These are phyloP conservation scores for Plagodis dolabraria DNA, from an alignment of 2,888 invertebrate species.

Conservation along the genomic window DNA sequence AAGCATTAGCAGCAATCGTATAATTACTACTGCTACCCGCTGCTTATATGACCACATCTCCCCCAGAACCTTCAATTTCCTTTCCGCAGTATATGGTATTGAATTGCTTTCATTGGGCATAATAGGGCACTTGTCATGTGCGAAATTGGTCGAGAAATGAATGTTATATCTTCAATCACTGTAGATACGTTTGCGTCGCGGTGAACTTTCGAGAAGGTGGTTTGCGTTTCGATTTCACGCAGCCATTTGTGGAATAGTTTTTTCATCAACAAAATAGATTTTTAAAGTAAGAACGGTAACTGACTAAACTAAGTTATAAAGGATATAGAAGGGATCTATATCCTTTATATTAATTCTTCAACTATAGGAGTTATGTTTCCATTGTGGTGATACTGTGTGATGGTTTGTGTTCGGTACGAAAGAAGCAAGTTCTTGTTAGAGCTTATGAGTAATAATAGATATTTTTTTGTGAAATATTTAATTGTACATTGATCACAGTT, in stretches of 20 bases:
- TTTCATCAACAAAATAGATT: background rate
- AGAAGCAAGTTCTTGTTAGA: too few relatives aligned
- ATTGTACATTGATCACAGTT: too few relatives aligned
- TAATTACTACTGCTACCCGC: constrained; percentile 32
- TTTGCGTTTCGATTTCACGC: background rate
- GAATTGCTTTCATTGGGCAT: constrained; percentile 72
- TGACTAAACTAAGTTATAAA: background rate
- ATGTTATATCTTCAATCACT: constrained; percentile 32
- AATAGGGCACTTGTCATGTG: constrained; percentile 72
- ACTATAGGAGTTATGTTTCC: too few relatives aligned
- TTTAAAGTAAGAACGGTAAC: background rate
- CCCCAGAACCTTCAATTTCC: constrained; percentile 74
- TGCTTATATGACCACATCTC: constrained; percentile 33
- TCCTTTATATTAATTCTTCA: too few relatives aligned
- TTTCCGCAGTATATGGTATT: constrained; percentile 74
- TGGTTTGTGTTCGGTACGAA: too few relatives aligned
- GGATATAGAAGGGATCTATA: too few relatives aligned
- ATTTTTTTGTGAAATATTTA: too few relatives aligned
- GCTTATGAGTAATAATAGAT: too few relatives aligned
- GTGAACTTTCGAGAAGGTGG: constrained; percentile 4
- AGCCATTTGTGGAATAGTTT: too few relatives aligned
- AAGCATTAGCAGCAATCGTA: background rate
- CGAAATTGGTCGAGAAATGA: constrained; percentile 57
- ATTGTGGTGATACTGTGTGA: too few relatives aligned
- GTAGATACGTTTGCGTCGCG: constrained; percentile 3